These are phyloP conservation scores for Masnerella sp. DNA, from an alignment of 2,888 invertebrate genomes.

Conservation along the genomic window DNA sequence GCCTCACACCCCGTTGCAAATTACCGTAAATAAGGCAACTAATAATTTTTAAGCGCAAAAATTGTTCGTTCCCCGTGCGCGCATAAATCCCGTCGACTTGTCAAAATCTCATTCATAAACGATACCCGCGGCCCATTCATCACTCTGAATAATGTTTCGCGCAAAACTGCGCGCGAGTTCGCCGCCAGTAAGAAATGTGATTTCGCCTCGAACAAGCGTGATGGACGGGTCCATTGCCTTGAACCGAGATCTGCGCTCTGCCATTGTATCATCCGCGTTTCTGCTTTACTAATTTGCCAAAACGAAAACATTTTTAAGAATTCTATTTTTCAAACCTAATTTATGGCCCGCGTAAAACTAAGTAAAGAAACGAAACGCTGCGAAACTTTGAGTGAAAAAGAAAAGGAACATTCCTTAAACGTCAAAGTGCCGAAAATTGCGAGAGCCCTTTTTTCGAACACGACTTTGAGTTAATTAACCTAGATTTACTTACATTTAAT, in stretches of 20 bases:
- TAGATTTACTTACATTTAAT: too few relatives aligned
- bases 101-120: slow-evolving; percentile 57
- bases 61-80: slow-evolving; percentile 51
- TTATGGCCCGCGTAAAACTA: too few relatives aligned
- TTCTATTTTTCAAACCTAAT: too few relatives aligned
- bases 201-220: slow-evolving; percentile 48
- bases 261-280: slow-evolving; percentile 18
- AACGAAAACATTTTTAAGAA: too few relatives aligned
- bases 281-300: neutral
- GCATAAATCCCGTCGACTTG: slow-evolving; percentile 56
- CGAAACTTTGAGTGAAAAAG: too few relatives aligned
- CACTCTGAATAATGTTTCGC: slow-evolving; percentile 55
- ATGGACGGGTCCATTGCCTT: slow-evolving; percentile 55
- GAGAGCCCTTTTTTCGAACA: too few relatives aligned
- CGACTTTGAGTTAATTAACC: too few relatives aligned
- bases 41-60: slow-evolving; percentile 57
- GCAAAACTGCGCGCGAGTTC: slow-evolving; percentile 51
- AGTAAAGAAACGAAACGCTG: too few relatives aligned
- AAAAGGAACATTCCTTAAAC: too few relatives aligned
- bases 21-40: slow-evolving; percentile 58
- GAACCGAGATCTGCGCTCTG: slow-evolving; percentile 49
- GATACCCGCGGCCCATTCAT: slow-evolving; percentile 53
- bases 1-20: slow-evolving; percentile 38
- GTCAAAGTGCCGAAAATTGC: too few relatives aligned
- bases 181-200: slow-evolving; percentile 49